Evolutionary conservation across 2,113 vertebrate species (phyloP), one percentile per base, ranked within the genome.

Genomic region (Entelurus aequoreus): DNA sequence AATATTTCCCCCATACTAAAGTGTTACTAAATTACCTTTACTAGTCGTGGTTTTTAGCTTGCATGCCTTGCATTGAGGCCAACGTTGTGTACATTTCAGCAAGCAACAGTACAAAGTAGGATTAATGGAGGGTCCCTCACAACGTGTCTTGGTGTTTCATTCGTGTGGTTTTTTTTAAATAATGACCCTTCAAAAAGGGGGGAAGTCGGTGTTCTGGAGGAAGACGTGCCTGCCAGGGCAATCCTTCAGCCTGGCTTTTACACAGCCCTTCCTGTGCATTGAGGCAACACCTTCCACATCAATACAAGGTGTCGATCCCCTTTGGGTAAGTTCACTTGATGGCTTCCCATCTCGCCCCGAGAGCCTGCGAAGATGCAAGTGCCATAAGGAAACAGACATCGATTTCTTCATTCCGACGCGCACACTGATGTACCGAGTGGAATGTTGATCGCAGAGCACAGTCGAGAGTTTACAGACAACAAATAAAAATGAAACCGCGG

Each of bases 121-220:
- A 68, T 76, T 88, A 86, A 90, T 84, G 71, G 81, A 89, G 88
- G 74, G 71, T 44, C 54, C 68, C 52, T 79, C 73, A 69, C 53
- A 68, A 60, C 61, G 63, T 65, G 68, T 71, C 48, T 72, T 66
- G 63, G 78, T 83, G 78, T 81, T 83, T 83, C 84, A 64, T 82
- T 68, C 61, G 74, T n/a, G 19, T 1, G 19, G 78, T 81, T 78
- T 86, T 86, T 28, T 28, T 28, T 28, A 3, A 84, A 86, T 89
- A 90, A 88, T 78, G 84, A 87, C 82, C 86, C 85, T 84, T 89
- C 84, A 79, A 83, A 77, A 15, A 46, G 69, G 79, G 81, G 76
- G 84, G 75, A 84, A 83, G 80, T 71, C 57, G 36, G 69, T 74
- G 77, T 79, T 80, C 71, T 63, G 69, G 65, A 76, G 68, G 83